Percentiles rank a stretch among this genome's conserved stretches.
Conservation (phyloP, 2,888 invertebrate species). For the Lumbricus terrestris region DNA sequence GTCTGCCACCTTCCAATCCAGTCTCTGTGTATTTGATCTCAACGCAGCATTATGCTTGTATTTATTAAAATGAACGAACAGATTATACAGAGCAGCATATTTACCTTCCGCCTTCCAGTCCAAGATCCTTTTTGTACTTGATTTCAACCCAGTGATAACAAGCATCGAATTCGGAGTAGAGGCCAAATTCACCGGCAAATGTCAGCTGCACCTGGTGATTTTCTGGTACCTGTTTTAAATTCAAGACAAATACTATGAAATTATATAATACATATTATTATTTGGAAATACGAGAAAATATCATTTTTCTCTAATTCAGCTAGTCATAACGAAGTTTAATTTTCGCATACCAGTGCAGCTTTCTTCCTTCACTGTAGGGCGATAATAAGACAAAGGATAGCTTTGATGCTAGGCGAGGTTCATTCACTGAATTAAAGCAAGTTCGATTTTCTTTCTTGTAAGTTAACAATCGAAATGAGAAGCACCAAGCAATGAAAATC, state of each 20-base stretch:
- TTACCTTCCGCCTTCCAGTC: conserved; percentile 20
- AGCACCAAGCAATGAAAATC: background rate
- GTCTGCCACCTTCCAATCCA: too few species aligned
- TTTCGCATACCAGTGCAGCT: background rate
- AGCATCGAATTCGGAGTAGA: conserved; percentile 29
- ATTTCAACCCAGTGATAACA: conserved; percentile 40
- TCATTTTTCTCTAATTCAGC: background rate
- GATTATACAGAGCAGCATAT: background rate
- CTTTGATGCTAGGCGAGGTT: background rate
- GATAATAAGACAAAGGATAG: background rate
- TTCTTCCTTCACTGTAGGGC: background rate
- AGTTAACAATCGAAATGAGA: background rate
- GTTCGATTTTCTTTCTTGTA: background rate
- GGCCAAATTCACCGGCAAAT: conserved; percentile 35
- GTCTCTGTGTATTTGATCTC: too few species aligned
- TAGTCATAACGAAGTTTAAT: background rate
- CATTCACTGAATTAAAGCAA: background rate
- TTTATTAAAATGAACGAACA: background rate
- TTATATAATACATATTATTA: background rate
- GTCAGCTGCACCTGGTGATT: conserved; percentile 26
- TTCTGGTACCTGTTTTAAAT: conserved; percentile 26
- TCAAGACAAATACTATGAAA: background rate
- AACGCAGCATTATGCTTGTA: background rate
- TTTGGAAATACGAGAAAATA: too few species aligned
- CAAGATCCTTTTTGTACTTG: conserved; percentile 25